Base-by-base conservation (phyloP, 2,888 invertebrate genomes). In the Neelides folsomi region DNA sequence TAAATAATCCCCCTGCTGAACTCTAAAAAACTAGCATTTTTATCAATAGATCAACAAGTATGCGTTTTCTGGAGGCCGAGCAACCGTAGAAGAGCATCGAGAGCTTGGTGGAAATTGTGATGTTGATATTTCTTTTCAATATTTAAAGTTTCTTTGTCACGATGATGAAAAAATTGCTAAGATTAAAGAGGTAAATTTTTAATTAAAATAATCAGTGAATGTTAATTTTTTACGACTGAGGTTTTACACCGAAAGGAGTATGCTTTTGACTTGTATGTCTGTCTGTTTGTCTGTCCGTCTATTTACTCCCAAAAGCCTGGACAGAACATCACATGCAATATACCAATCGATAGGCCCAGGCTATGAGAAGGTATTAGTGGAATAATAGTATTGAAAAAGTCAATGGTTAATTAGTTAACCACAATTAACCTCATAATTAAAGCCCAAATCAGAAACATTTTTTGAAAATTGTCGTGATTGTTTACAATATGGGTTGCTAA, bases 61-160 rank as follows among this genome's bases (percentile, higher is more conserved):
- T 71, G 98, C 98, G 5, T 99, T 95, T 73, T 95, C 95, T 38
- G 98, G 98, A 3, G 98, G 98, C 2, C 86, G 83, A 66, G 77
- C 83, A 6, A 93, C 94, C 0, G 76, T 93, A 0, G 97, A 98
- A 67, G 94, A 97, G 68, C 98, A 98, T 69, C 74, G 86, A 53
- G 72, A 76, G 64, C 73, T 82, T 27, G 97, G 98, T 16, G 98
- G 98, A n/a, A 83, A 97, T 72, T 90, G 95, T 62, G 86, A 87
- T 50, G 80, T 98, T 7, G 98, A 99, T 73, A 90, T 93, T 51
- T 82, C 95, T 0, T 98, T 79, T 74, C 93, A 97, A 70, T 90
- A 97, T 73, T 75, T 98, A 20, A 80, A 78, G 20, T 98, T 94
- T 73, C 98, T 99, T 75, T 68, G 95, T 53, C 94, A 95, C 54